Evolutionary conservation across 2,113 vertebrate genomes (phyloP), one percentile per base, ranked within the genome.

Genomic region (Raphicerus campestris): DNA sequence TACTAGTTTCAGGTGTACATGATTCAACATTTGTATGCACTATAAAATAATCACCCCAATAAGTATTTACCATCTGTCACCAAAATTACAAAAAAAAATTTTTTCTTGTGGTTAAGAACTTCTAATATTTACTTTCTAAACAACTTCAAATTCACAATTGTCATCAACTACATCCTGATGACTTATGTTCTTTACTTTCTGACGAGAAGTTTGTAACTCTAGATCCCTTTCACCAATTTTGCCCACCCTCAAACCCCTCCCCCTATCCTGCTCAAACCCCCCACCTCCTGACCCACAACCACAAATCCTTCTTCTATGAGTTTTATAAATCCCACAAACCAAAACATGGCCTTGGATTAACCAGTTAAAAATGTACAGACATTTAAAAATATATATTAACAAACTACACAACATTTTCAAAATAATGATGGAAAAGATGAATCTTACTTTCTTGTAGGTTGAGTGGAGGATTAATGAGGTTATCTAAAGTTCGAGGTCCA

Each of bases 391-490:
- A 93, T 63, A 87, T 16, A 55, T 89, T 85, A 88, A 87, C 24
- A 95, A 83, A 91, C 32, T 61, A 86, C 15, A 91, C 2, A 92
- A 91, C 95, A 84, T 88, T 9, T 63, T 56, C 35, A 32, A 91
- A 87, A 61, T 61, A 84, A 10, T 91, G 24, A 87, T 75, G 11
- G 15, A 49, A 58, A 95, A 89, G 24, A 93, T 49, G 8, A 90
- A 55, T 96, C 99, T 99, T 98, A 99, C 99, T 99, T 98, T 99
- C 99, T 98, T 99, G 99, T 97, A 99, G 98, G 95, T 98, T 99
- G 89, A 99, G 99, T 2, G 99, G 99, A 85, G 99, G 99, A 98
- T 99, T 99, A 98, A 99, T 99, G 91, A 99, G 99, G 98, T 99
- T 99, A 98, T 99, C 99, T 98, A 99, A 98, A 49, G 99, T 99